Evolutionary conservation across 1,140 invertebrate species (phyloP), one percentile per base, ranked within the genome.

Genomic region (Arion vulgaris): DNA sequence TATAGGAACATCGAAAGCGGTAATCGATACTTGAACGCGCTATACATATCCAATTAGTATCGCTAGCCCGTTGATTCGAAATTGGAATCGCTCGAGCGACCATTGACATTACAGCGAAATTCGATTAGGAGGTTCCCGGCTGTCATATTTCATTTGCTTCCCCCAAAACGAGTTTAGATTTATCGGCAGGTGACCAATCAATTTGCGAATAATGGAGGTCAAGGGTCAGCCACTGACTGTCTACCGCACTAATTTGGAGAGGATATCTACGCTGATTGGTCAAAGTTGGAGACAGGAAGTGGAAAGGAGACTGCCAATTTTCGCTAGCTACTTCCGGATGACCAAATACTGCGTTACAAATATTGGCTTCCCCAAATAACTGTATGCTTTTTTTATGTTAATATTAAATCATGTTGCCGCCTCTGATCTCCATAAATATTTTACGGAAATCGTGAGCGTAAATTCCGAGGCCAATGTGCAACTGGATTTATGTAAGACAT

Each of bases 91-190:
- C 78, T 71, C 78, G 28, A 51, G 38, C 51, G 68, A 45, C 32
- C 66, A 80, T 2, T 71, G 78, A 80, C 78, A 80, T 80, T 71
- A 45, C 32, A n/a, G 45, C 45, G 62, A 49, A 80, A 80, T 36
- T 80, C 66, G 78, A 80, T 80, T 71, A 80, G 78, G 41, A 51
- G 39, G 62, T 34, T 45, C 62, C 66, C 38, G 76, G 34, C 76
- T 80, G 78, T 66, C 78, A 80, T 80, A 71, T 80, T 80, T 69
- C n/a, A 71, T 80, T 80, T 71, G 68, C 62, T 39, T 49, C 38
- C 41, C 26, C 41, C 17, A 80, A 71, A 69, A 41, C 71, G 36
- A 23, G 51, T 53, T 41, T 57, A 69, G 62, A 80, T 80, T 69
- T 69, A 71, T 80, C 62, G 51, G 45, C 62, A 51, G 62, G 68